Evolutionary conservation across 2,888 invertebrate genomes (phyloP).

Genomic region (Lamellibrachia satsuma): DNA sequence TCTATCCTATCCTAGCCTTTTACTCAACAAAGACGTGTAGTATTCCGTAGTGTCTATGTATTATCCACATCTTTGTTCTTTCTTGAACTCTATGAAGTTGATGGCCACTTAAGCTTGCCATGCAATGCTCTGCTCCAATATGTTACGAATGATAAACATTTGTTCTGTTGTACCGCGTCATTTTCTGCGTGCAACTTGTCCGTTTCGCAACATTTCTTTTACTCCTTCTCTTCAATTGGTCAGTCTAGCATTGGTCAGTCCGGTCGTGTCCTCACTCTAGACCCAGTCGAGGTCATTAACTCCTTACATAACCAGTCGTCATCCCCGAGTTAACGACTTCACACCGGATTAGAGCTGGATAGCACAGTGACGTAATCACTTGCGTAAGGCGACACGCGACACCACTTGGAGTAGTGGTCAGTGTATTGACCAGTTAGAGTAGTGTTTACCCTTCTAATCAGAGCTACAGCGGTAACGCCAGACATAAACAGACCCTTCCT

Average conservation of each 20-base stretch:
- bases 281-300: neutral
- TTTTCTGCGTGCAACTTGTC: no score
- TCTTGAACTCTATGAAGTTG: no score
- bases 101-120: no score
- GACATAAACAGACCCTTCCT: neutral
- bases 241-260: neutral
- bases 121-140: no score
- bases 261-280: neutral
- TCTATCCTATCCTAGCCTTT: no score
- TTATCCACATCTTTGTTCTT: no score
- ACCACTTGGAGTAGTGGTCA: slow-evolving; percentile 17
- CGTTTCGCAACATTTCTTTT: no score
- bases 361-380: neutral
- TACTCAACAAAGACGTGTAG: no score
- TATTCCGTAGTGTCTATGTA: no score
- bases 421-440: neutral
- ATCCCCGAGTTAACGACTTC: neutral
- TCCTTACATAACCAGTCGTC: neutral
- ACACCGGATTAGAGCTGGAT: neutral
- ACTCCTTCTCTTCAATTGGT: neutral
- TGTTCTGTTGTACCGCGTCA: no score
- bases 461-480: neutral
- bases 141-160: no score
- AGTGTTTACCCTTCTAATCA: neutral
- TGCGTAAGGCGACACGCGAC: neutral